phyloP scores from a whole-genome alignment of 2,797 vertebrate species.

The Sebastes dallii region DNA sequence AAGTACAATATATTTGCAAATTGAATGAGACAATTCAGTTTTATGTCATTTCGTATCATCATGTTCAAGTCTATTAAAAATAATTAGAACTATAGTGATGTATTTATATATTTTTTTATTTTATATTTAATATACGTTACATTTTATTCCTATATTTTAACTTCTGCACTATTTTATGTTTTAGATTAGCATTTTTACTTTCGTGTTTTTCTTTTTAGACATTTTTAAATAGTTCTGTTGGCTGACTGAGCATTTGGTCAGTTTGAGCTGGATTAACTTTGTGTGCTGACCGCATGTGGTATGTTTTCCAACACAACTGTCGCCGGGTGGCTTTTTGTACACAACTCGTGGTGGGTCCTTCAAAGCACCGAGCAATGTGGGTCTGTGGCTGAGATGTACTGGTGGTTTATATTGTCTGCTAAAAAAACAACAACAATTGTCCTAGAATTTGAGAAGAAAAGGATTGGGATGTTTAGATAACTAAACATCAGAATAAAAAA shows the following conservation, averaged over 20 bases:
- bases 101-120: neutral
- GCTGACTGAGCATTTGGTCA: neutral
- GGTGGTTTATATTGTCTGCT: conserved; percentile 26
- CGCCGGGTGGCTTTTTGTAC: conserved; percentile 44
- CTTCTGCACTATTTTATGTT: neutral
- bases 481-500: too few species aligned
- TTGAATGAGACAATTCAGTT: neutral
- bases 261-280: conserved; percentile 15
- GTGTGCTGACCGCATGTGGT: neutral
- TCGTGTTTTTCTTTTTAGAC: neutral
- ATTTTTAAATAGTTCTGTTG: neutral
- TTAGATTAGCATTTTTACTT: neutral
- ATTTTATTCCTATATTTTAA: neutral
- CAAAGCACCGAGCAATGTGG: conserved; percentile 38
- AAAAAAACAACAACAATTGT: conserved; percentile 23
- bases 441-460: conserved; percentile 24
- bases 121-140: neutral
- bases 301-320: conserved; percentile 35
- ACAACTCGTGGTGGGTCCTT: conserved; percentile 56
- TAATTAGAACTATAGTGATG: neutral
- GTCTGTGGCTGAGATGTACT: conserved; percentile 28
- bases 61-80: neutral
- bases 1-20: neutral
- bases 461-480: conserved; percentile 41
- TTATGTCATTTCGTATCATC: neutral